Evolutionary conservation across 2,888 invertebrate species (phyloP).

Genomic region (Acronicta aceris): DNA sequence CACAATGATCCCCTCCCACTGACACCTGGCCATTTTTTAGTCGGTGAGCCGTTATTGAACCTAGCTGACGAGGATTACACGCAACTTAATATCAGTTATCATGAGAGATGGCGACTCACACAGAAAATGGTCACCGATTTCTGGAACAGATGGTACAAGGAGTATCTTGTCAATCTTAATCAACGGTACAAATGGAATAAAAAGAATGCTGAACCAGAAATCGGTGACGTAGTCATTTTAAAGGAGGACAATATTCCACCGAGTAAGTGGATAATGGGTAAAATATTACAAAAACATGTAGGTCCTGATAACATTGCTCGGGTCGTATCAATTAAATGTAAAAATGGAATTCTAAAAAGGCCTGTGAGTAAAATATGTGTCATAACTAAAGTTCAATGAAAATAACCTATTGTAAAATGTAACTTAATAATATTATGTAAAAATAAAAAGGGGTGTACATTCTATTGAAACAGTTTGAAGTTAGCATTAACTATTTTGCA

Average conservation of each 20-base stretch:
- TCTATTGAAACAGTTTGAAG: conserved; percentile 2
- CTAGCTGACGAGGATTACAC: conserved; percentile 19
- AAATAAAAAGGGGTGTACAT: neutral
- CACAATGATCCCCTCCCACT: conserved; percentile 28
- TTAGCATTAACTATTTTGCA: too few species aligned
- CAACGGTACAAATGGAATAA: conserved; percentile 17
- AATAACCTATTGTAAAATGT: conserved; percentile 2
- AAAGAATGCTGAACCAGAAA: conserved; percentile 18
- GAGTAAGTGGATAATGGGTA: conserved; percentile 24
- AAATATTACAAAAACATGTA: conserved; percentile 17
- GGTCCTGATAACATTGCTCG: conserved; percentile 22
- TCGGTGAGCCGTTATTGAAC: conserved; percentile 27
- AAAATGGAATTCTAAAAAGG: conserved; percentile 17
- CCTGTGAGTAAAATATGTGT: conserved; percentile 22
- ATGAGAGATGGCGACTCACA: conserved; percentile 19
- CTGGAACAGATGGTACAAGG: conserved; percentile 30
- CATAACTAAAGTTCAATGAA: conserved; percentile 11
- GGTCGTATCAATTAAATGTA: conserved; percentile 7
- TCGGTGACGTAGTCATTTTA: conserved; percentile 22
- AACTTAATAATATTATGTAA: conserved; percentile 2
- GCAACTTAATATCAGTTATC: conserved; percentile 4
- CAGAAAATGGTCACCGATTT: conserved; percentile 32
- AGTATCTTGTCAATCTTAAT: conserved; percentile 21
- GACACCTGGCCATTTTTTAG: conserved; percentile 29
- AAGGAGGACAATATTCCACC: conserved; percentile 34